Conservation (phyloP, 2,888 invertebrate species). For the Epinotia nisella region DNA sequence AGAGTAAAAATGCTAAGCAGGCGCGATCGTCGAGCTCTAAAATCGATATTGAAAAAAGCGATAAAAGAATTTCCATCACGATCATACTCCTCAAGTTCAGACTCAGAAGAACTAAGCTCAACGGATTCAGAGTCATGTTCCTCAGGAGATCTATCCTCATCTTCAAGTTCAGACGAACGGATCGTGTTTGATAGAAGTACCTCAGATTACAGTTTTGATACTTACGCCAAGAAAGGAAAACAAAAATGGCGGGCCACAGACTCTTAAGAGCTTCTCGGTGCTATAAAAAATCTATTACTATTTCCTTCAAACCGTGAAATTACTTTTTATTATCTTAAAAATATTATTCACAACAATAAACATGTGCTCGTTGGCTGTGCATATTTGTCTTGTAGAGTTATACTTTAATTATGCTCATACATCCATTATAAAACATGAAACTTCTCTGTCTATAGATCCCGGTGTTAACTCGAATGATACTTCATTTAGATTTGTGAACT, state of each 20-base stretch:
- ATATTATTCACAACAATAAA: neutral
- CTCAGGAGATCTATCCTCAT: neutral
- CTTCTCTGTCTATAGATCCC: neutral
- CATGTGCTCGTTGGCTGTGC: constrained; percentile 4
- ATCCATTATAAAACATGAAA: neutral
- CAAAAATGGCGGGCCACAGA: neutral
- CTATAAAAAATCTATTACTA: neutral
- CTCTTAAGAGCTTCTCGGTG: neutral
- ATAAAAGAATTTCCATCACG: constrained; percentile 8
- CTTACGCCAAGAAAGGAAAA: neutral
- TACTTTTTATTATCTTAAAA: neutral
- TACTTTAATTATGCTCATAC: constrained; percentile 9
- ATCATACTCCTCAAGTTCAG: neutral
- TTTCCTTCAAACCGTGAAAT: constrained; percentile 49
- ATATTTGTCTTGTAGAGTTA: neutral
- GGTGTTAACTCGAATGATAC: neutral
- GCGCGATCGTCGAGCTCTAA: neutral
- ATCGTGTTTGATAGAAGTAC: neutral
- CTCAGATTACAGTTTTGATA: constrained; percentile 28
- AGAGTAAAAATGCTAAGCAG: neutral
- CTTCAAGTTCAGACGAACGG: neutral
- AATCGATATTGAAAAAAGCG: neutral
- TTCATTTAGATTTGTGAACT: constrained; percentile 50
- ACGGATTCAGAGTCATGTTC: neutral
- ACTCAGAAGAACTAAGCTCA: neutral